Conservation (phyloP, 2,888 invertebrate genomes). For the Catotricha subobsoleta region DNA sequence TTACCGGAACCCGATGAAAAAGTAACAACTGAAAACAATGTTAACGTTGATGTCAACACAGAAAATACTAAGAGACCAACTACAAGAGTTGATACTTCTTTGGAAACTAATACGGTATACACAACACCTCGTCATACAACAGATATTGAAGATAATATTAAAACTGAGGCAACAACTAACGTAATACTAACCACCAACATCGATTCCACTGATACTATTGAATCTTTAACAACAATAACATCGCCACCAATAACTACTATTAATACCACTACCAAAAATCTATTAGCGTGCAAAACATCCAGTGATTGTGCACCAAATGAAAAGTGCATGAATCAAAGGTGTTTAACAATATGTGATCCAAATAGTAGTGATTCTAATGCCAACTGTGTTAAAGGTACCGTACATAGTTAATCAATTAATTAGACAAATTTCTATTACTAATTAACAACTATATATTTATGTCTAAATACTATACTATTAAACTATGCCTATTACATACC, state of each 20-base stretch:
- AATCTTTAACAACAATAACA: conserved; percentile 10
- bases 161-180: conserved; percentile 12
- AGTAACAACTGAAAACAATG: too few species aligned
- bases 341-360: conserved; percentile 22
- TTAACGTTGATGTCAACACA: too few species aligned
- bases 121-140: conserved; percentile 12
- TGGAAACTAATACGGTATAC: conserved; percentile 20
- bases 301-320: conserved; percentile 41
- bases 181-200: conserved; percentile 8
- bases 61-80: conserved; percentile 18
- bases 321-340: conserved; percentile 38
- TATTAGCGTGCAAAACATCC: conserved; percentile 11
- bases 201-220: conserved; percentile 8
- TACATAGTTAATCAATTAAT: too few species aligned
- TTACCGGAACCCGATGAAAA: too few species aligned
- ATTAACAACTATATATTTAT: too few species aligned
- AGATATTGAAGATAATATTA: conserved; percentile 13
- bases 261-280: conserved; percentile 8
- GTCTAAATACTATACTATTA: too few species aligned
- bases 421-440: too few species aligned
- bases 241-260: conserved; percentile 10
- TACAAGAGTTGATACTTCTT: conserved; percentile 25
- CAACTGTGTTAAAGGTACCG: conserved; percentile 26
- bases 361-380: conserved; percentile 14
- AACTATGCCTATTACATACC: too few species aligned